Evolutionary conservation across 2,888 invertebrate species (phyloP).

Genomic region (Phorcus lineatus): DNA sequence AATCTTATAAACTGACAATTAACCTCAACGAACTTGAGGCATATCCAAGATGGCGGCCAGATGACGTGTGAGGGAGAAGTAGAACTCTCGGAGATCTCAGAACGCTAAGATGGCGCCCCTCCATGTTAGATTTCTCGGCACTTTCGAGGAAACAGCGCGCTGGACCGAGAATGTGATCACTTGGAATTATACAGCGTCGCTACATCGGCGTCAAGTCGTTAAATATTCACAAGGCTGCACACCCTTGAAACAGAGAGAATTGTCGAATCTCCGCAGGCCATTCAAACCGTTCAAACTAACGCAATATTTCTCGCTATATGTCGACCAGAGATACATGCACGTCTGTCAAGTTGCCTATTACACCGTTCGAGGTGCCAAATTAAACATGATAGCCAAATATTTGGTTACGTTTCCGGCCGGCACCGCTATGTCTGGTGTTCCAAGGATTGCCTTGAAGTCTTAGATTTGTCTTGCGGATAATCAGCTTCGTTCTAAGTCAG

Average conservation of each 20-base stretch:
- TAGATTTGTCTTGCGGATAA: neutral
- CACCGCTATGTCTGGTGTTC: neutral
- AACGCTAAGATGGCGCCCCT: neutral
- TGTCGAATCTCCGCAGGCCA: neutral
- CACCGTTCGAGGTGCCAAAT: neutral
- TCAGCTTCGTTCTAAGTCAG: neutral
- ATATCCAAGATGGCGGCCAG: neutral
- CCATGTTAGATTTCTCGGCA: neutral
- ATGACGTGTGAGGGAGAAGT: neutral
- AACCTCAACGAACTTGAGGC: too few relatives aligned
- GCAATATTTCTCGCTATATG: neutral
- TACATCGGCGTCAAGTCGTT: neutral
- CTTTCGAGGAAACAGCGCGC: neutral
- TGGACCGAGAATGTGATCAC: neutral
- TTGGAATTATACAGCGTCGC: slow-evolving; percentile 1
- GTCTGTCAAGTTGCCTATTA: neutral
- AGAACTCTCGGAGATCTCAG: neutral
- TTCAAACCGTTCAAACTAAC: neutral
- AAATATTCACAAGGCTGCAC: neutral
- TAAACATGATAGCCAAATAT: slow-evolving; percentile 15
- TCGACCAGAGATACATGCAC: neutral
- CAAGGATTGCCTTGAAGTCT: neutral
- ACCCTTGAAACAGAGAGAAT: neutral
- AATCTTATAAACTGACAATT: too few relatives aligned
- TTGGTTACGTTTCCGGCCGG: neutral